phyloP scores from a whole-genome alignment of 2,797 vertebrate species.

The Girardinus metallicus region DNA sequence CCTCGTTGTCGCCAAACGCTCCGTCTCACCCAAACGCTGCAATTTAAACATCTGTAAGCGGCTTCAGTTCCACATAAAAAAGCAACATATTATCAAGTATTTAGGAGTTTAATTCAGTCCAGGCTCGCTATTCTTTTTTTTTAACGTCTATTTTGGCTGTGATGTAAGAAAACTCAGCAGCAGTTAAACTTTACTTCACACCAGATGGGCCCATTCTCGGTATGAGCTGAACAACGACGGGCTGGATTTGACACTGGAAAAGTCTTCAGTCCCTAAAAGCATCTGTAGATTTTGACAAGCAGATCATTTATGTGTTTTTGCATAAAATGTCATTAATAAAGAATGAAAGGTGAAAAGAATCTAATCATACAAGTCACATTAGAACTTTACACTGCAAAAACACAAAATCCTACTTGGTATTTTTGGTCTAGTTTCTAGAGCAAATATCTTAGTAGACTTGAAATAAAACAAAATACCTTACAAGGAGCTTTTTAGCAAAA shows the following conservation, averaged over 20 bases:
- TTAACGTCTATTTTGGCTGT: not conserved
- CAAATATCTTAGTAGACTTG: no score
- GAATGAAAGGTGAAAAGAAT: conserved; percentile 6
- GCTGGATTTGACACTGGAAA: conserved; percentile 11
- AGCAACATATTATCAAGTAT: conserved; percentile 9
- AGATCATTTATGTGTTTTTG: conserved; percentile 8
- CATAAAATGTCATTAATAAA: not conserved
- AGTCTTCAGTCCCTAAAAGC: not conserved
- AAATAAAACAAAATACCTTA: no score
- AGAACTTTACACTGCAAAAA: not conserved
- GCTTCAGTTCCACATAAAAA: conserved; percentile 12
- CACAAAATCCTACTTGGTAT: no score
- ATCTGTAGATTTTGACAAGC: conserved; percentile 9
- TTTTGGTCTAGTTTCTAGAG: no score
- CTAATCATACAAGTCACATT: not conserved
- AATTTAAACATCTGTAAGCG: conserved; percentile 30
- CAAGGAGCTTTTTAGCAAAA: no score
- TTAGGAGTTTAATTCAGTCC: conserved; percentile 6
- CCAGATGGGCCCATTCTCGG: conserved; percentile 9
- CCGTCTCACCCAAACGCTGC: not conserved
- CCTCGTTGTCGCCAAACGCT: not conserved
- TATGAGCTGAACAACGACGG: not conserved
- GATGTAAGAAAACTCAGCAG: not conserved
- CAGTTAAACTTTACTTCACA: not conserved
- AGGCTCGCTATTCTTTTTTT: conserved; percentile 4